Conservation (phyloP, 2,888 invertebrate species). For the Eutolmus rufibarbis region DNA sequence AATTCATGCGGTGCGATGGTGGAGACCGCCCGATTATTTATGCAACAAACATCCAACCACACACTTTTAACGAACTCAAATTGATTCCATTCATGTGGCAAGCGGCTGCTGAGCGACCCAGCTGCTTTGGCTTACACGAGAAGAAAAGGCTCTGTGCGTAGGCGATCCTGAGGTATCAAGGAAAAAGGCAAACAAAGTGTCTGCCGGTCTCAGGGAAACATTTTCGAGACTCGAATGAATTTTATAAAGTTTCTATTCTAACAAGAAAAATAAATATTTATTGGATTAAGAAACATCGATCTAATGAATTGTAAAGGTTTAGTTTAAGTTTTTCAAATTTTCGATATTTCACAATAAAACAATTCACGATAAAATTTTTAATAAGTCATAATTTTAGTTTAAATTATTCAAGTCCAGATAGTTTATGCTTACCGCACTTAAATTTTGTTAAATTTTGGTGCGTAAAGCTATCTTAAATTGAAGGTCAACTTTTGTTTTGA, state of each 20-base stretch:
- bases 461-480: too few relatives aligned
- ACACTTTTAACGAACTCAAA: constrained; percentile 35
- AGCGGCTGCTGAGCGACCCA: neutral
- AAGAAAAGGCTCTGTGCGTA: neutral
- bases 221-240: neutral
- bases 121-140: constrained; percentile 6
- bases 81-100: constrained; percentile 41
- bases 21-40: constrained; percentile 32
- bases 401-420: too few relatives aligned
- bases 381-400: too few relatives aligned
- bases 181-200: neutral
- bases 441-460: too few relatives aligned
- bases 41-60: constrained; percentile 38
- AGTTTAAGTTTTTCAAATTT: neutral
- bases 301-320: too few relatives aligned
- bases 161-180: neutral
- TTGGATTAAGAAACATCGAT: too few relatives aligned
- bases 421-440: too few relatives aligned
- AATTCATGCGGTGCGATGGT: constrained; percentile 31
- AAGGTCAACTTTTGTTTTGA: too few relatives aligned
- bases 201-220: neutral
- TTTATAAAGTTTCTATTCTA: neutral
- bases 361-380: too few relatives aligned
- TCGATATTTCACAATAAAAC: neutral
- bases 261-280: too few relatives aligned